Base-by-base conservation (phyloP, 2,797 vertebrate genomes). In the Spheniscus humboldti region DNA sequence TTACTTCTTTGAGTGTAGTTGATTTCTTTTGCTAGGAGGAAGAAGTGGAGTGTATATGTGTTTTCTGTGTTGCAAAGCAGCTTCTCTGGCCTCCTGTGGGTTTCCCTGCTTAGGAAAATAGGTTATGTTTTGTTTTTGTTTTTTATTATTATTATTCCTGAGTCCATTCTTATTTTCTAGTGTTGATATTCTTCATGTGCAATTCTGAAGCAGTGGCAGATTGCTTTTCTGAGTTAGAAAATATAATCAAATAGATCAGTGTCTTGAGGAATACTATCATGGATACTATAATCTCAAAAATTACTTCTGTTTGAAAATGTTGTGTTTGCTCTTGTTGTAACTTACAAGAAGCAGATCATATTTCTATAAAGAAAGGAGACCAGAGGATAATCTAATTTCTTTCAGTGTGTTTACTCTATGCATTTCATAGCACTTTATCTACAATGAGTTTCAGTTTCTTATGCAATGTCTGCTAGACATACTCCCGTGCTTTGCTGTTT, bases 171-270 rank as follows among this genome's bases (percentile, higher is more conserved):
- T 89, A 31, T 84, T 88, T 95, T 69, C 69, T 57, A 87, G 24
- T 47, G 62, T 86, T 64, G 10, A 14, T 90, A 81, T 89, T 86
- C 75, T 80, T 85, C n/a, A 77, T 88, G 71, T 88, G n/a, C 47
- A 67, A 48, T 92, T 96, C 52, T 86, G 74, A 87, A 95, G 31
- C 37, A 67, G 23, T 59, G 86, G 48, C 16, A 95, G 67, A 74
- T 66, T 94, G 66, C 7, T 96, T 85, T 73, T 80, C 87, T 59
- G 41, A 53, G 37, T 92, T 95, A 82, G 87, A 88, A 86, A 88
- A 79, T 59, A 72, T 63, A 92, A 94, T 91, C 67, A 89, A 94
- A 86, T 62, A 79, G 30, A 90, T 94, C 84, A 86, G 13, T 69
- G 47, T 94, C 87, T 90, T 92, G 90, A 95, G 48, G 64, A 92